Percentiles rank a stretch among this genome's conserved stretches.
Conservation (phyloP, 1,140 invertebrate species). For the Oedothorax gibbosus region DNA sequence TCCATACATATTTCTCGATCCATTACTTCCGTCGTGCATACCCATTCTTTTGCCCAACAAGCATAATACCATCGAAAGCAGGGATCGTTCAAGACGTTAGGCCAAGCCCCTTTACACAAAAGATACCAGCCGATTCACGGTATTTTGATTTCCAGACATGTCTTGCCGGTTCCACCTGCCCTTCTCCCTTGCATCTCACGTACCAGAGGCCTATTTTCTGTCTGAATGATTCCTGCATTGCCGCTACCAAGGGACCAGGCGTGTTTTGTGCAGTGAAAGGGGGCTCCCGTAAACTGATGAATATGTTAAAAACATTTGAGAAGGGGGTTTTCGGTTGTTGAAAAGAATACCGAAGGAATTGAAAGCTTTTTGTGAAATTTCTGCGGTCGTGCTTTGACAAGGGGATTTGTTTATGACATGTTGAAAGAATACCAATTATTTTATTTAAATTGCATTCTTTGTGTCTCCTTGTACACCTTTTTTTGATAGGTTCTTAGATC, state of each 20-base stretch:
- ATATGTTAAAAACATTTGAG: too few relatives aligned
- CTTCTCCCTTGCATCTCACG: not conserved
- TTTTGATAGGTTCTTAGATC: too few relatives aligned
- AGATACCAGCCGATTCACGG: not conserved
- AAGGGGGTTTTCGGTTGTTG: too few relatives aligned
- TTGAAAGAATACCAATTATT: too few relatives aligned
- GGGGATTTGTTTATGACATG: too few relatives aligned
- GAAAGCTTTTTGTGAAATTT: too few relatives aligned
- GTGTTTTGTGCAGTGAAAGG: too few relatives aligned
- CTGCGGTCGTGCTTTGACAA: too few relatives aligned
- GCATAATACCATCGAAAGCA: not conserved
- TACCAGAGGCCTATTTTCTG: constrained; percentile 8
- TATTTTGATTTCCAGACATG: constrained; percentile 37
- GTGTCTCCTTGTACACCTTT: too few relatives aligned
- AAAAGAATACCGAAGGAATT: too few relatives aligned
- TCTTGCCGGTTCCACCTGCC: constrained; percentile 30
- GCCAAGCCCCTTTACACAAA: not conserved
- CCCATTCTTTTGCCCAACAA: not conserved
- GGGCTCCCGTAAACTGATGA: too few relatives aligned
- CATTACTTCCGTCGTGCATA: not conserved
- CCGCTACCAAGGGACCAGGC: not conserved
- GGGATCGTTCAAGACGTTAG: constrained; percentile 13
- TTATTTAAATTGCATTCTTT: too few relatives aligned
- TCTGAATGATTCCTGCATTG: constrained; percentile 11
- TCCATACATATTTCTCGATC: not conserved